phyloP scores from a whole-genome alignment of 2,797 vertebrate genomes.

The Pseudopleuronectes americanus region DNA sequence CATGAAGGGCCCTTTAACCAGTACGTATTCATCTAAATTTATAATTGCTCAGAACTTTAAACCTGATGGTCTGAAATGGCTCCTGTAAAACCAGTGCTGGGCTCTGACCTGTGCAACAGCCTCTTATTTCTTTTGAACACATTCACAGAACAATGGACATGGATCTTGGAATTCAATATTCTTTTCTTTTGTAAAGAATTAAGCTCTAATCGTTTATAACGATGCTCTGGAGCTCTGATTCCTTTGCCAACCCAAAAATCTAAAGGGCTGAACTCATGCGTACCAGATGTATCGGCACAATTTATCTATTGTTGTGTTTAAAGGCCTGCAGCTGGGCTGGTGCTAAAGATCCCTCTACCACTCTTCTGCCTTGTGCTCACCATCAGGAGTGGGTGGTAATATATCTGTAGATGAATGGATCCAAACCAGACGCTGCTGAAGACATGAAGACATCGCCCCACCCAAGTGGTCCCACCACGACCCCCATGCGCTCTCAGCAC shows the following conservation, averaged over 20 bases:
- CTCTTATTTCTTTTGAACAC: neutral
- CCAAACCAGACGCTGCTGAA: slow-evolving; percentile 42
- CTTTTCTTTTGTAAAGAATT: slow-evolving; percentile 57
- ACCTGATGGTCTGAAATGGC: slow-evolving; percentile 8
- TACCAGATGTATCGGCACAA: slow-evolving; percentile 80
- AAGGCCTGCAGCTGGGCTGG: slow-evolving; percentile 51
- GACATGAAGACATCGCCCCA: slow-evolving; percentile 35
- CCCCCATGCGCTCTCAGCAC: slow-evolving; percentile 32
- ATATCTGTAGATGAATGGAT: slow-evolving; percentile 35
- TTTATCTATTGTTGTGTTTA: slow-evolving; percentile 78
- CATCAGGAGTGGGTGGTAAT: slow-evolving; percentile 34
- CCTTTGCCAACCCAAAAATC: slow-evolving; percentile 65
- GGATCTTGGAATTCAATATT: slow-evolving; percentile 34
- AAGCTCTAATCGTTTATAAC: slow-evolving; percentile 61
- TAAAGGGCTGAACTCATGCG: slow-evolving; percentile 67
- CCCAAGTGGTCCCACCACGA: slow-evolving; percentile 42
- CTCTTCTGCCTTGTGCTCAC: slow-evolving; percentile 55
- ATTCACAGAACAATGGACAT: slow-evolving; percentile 12
- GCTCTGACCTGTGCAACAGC: neutral
- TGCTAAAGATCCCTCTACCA: slow-evolving; percentile 52
- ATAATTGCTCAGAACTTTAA: neutral
- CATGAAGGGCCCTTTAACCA: slow-evolving; percentile 3
- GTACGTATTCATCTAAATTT: slow-evolving; percentile 8
- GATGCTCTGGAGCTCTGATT: slow-evolving; percentile 61
- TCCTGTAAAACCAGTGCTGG: slow-evolving; percentile 8